Evolutionary conservation across 53 echinoderm and acorn worm genomes (phyloP), one percentile per base, ranked within the genome.

Genomic region (Hippasteria phrygiana): DNA sequence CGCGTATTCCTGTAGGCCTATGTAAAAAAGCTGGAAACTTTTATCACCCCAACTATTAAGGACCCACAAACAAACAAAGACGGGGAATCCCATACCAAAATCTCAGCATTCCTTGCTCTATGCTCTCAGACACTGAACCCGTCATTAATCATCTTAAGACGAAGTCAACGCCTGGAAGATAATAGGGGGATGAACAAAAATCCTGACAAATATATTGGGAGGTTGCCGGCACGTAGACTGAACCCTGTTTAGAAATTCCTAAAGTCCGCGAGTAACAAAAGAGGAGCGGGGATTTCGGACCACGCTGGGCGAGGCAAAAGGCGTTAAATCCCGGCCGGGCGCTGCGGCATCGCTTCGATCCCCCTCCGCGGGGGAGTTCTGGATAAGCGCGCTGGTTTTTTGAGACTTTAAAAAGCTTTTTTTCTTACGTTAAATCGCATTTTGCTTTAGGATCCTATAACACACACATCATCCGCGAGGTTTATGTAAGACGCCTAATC

Each of bases 121-220:
- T n/a, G n/a, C n/a, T 27, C 43, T 69, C 70, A 51, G n/a, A 43
- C 85, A 16, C 54, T 85, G 71, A 71, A 51, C 85, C 85, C 51
- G 38, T 85, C 85, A 71, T 85, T 85, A 85, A 50, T 85, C 70
- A 71, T 71, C 11, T 46, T 36, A 71, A 71, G 71, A 85, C 5
- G 85, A 85, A 85, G 70, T 85, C 85, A 85, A 85, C 85, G 85
- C 85, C 51, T 85, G 48, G n/a, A n/a, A 33, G 7, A 53, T 71
- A 85, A 71, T 85, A 81, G 43, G 66, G 37, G 64, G 67, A 11
- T 59, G 20, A 2, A 51, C 5, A 73, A 73, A 73, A 7, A 42
- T n/a, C n/a, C n/a, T n/a, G 43, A 42, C 42, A 64, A 48, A 65
- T 31, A 26, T 63, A 45, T 32, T 29, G 45, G 16, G 28, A 41